phyloP scores from a whole-genome alignment of 2,113 vertebrate species.

The Platycercus adscitus region DNA sequence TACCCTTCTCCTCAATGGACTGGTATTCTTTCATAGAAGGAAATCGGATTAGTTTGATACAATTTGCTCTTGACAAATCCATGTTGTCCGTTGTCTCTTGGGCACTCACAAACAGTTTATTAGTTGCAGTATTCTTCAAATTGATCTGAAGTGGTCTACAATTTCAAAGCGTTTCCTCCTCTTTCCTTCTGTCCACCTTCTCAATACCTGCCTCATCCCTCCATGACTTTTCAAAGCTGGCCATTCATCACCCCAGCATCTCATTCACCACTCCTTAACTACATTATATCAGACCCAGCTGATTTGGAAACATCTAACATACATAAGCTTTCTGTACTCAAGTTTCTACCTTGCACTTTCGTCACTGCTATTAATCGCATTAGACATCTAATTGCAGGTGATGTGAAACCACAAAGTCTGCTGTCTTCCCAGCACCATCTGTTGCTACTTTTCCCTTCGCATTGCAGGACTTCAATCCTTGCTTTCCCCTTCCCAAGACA shows the following conservation, averaged over 20 bases:
- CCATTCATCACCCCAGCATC: neutral
- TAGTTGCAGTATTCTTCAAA: neutral
- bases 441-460: neutral
- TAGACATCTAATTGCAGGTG: neutral
- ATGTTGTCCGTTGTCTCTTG: neutral
- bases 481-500: neutral
- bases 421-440: neutral
- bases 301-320: neutral
- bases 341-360: neutral
- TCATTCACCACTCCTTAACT: neutral
- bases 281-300: neutral
- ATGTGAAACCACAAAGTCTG: neutral
- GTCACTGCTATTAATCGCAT: neutral
- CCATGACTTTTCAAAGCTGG: neutral
- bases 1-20: neutral
- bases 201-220: neutral
- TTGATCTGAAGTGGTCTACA: neutral
- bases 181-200: neutral
- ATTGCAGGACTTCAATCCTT: neutral
- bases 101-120: neutral
- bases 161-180: neutral
- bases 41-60: neutral
- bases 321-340: neutral
- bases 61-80: neutral
- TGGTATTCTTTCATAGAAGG: neutral